Evolutionary conservation across 2,888 invertebrate genomes (phyloP).

Genomic region (Campoletis raptor): DNA sequence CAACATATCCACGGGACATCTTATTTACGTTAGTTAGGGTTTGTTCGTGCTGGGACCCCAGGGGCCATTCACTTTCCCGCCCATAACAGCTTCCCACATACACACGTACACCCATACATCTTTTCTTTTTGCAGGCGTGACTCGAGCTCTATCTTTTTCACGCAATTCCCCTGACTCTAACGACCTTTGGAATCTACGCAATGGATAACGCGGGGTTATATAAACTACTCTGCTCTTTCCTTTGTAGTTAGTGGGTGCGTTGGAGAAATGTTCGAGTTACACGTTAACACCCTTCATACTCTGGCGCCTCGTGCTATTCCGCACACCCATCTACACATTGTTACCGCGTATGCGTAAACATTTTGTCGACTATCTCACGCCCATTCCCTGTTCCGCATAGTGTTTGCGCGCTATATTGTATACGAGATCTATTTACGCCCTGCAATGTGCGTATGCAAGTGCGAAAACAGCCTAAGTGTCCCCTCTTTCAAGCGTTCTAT

Average conservation of each 20-base stretch:
- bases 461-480: not conserved
- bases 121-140: constrained; percentile 28
- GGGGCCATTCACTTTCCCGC: constrained; percentile 77
- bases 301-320: not conserved
- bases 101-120: constrained; percentile 37
- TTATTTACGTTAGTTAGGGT: constrained; percentile 85
- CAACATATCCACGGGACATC: constrained; percentile 77
- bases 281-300: constrained; percentile 27
- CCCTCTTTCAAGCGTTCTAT: not conserved
- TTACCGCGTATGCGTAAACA: constrained; percentile 29
- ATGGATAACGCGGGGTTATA: constrained; percentile 19
- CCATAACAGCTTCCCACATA: constrained; percentile 42
- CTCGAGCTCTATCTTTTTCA: constrained; percentile 41
- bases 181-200: constrained; percentile 23
- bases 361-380: constrained; percentile 51
- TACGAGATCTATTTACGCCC: constrained; percentile 36
- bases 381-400: constrained; percentile 50
- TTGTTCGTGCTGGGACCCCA: constrained; percentile 83
- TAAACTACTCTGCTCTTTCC: constrained; percentile 35
- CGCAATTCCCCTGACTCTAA: constrained; percentile 50
- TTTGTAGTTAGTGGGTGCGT: constrained; percentile 34
- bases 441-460: constrained; percentile 47
- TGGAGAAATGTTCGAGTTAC: constrained; percentile 35
- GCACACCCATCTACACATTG: not conserved
- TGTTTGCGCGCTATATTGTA: not conserved